Base-by-base conservation (phyloP, 2,113 vertebrate species). In the Mesocricetus auratus region DNA sequence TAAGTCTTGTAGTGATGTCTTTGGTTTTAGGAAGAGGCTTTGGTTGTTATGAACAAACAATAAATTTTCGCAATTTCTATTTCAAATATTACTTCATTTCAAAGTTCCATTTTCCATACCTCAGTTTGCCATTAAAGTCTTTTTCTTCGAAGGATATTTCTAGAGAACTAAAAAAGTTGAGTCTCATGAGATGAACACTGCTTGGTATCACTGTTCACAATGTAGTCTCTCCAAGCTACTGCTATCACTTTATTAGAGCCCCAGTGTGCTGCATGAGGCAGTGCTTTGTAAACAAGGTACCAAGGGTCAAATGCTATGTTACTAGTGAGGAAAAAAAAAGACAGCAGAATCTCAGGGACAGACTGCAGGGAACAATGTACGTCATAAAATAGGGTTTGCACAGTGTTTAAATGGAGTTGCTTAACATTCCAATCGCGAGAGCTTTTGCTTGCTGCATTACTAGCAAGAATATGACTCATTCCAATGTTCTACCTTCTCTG, bases 331-430 rank as follows among this genome's bases (percentile, higher is more conserved):
- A 97, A 96, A 91, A 4, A 86, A 7, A 2, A 10, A 90, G 31
- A 68, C 31, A 96, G 42, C 4, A 97, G 78, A 93, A 98, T 96
- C 83, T 22, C 22, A 79, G 13, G 56, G 8, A 47, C 33, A 2
- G 6, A 16, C 89, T 86, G 19, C 62, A 90, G 86, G 83, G 66
- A 95, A 73, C 19, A 95, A 95, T 97, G 75, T 8, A 89, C 39
- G n/a, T 85, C 86, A 86, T 88, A 36, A 89, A 95, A 69, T 45
- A 95, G 39, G 91, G 69, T 85, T 68, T 87, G 73, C 64, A 26
- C 69, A 58, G 31, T 53, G 68, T 68, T 97, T 94, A 78, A 82
- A 50, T 81, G 7, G 39, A 85, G 16, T 42, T 82, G 62, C 75
- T 97, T 96, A 97, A 83, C 89, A 92, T 93, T 66, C 2, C 7